phyloP scores from a whole-genome alignment of 1,140 invertebrate species.

The Papilio polyxenes region DNA sequence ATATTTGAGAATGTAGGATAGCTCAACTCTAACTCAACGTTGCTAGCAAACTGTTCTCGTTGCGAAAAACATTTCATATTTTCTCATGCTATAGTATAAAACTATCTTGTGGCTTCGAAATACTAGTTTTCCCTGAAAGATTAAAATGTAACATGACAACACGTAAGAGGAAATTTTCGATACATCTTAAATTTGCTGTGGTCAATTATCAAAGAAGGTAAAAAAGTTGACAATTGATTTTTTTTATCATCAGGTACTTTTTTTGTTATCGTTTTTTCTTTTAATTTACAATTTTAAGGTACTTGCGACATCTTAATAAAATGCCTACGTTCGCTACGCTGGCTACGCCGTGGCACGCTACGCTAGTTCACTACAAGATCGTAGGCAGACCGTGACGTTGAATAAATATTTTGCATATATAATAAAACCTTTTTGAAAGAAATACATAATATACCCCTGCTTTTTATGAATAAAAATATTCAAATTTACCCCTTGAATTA shows the following conservation, averaged over 20 bases:
- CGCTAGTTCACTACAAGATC: constrained; percentile 6
- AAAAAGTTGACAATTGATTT: too few species aligned
- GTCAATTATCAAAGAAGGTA: too few species aligned
- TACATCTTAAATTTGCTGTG: too few species aligned
- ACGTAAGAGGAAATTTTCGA: too few species aligned
- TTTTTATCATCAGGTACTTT: too few species aligned
- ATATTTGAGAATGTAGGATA: neutral
- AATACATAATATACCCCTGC: too few species aligned
- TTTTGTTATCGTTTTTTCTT: too few species aligned
- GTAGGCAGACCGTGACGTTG: constrained; percentile 1
- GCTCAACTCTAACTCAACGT: neutral
- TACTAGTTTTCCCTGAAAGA: neutral
- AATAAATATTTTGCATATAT: neutral
- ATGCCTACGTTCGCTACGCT: neutral
- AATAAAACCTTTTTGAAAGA: neutral
- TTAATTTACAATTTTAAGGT: neutral
- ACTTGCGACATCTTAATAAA: neutral
- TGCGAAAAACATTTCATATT: constrained; percentile 1
- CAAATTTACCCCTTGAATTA: neutral
- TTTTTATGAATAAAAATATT: too few species aligned
- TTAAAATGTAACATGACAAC: neutral
- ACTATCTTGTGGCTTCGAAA: neutral
- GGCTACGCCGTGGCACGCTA: neutral
- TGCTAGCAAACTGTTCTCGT: constrained; percentile 7
- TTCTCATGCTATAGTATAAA: neutral